Evolutionary conservation across 1,140 invertebrate genomes (phyloP).

Genomic region (Papilio helenus): DNA sequence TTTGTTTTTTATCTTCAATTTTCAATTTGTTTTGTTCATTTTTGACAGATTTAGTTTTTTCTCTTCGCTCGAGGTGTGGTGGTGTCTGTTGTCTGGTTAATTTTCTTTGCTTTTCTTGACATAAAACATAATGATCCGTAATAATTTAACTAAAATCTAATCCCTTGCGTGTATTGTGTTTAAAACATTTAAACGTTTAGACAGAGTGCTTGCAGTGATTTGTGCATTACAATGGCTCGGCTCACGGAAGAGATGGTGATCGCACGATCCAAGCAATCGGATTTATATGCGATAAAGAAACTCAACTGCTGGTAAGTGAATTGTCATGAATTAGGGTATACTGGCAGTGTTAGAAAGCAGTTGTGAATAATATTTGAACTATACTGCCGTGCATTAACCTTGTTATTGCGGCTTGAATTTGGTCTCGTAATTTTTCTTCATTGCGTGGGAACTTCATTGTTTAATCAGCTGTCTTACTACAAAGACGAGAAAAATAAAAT

Average conservation of each 20-base stretch:
- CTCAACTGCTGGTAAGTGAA: constrained; percentile 94
- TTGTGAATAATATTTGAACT: constrained; percentile 46
- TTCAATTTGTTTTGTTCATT: constrained; percentile 46
- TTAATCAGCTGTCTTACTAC: constrained; percentile 8
- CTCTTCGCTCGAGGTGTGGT: constrained; percentile 39
- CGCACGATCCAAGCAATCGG: constrained; percentile 93
- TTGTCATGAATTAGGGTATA: constrained; percentile 53
- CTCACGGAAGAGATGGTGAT: constrained; percentile 96
- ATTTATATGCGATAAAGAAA: constrained; percentile 91
- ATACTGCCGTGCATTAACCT: constrained; percentile 55
- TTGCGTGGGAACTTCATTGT: constrained; percentile 28
- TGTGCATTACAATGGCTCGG: constrained; percentile 86
- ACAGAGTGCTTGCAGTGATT: constrained; percentile 46
- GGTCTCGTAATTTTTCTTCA: constrained; percentile 22
- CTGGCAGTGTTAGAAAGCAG: constrained; percentile 42
- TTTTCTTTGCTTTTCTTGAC: constrained; percentile 42
- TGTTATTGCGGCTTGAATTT: constrained; percentile 43
- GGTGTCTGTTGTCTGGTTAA: constrained; percentile 35
- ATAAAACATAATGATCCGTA: constrained; percentile 62
- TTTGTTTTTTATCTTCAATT: neutral
- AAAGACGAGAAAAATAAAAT: neutral
- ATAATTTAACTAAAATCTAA: constrained; percentile 59
- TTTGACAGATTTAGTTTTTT: constrained; percentile 43
- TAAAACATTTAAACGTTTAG: constrained; percentile 45
- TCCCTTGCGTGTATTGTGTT: constrained; percentile 48